phyloP scores from a whole-genome alignment of 2,888 invertebrate species.

The Cinara cedri region DNA sequence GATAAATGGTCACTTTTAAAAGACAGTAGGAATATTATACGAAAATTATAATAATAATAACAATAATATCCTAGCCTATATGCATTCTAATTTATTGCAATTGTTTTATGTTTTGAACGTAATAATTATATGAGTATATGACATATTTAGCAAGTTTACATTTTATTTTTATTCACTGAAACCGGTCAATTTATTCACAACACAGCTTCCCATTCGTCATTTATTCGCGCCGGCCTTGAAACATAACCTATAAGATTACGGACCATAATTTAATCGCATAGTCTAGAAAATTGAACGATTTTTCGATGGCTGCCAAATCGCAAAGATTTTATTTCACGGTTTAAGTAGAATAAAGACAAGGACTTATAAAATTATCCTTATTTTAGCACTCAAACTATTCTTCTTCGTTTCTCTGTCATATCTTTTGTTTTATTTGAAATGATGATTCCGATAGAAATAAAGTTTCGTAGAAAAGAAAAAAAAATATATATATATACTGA shows the following conservation, averaged over 20 bases:
- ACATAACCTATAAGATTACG: too few species aligned
- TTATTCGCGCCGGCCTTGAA: constrained; percentile 2
- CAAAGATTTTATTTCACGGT: too few species aligned
- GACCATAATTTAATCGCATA: background rate
- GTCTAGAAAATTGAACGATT: background rate
- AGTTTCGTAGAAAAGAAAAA: background rate
- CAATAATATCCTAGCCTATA: too few species aligned
- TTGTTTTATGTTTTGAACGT: too few species aligned
- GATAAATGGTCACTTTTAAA: constrained; percentile 1
- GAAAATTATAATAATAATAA: too few species aligned
- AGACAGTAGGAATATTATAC: background rate
- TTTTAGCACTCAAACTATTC: constrained; percentile 38
- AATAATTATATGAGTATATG: background rate
- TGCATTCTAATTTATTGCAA: too few species aligned
- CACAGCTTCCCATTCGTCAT: background rate
- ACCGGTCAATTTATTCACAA: background rate
- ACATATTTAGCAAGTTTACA: background rate
- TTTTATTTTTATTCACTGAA: background rate
- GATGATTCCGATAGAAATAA: constrained; percentile 11
- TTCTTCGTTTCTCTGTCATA: constrained; percentile 4
- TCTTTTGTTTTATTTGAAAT: background rate
- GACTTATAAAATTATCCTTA: constrained; percentile 10
- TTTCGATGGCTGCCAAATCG: background rate
- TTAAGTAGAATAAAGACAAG: background rate
- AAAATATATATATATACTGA: too few species aligned